A percentile compares a stretch with the other conserved stretches of the same genome.
These are phyloP conservation scores for Cephus pygmeus DNA, from an alignment of 2,888 invertebrate species.

Conservation along the genomic window DNA sequence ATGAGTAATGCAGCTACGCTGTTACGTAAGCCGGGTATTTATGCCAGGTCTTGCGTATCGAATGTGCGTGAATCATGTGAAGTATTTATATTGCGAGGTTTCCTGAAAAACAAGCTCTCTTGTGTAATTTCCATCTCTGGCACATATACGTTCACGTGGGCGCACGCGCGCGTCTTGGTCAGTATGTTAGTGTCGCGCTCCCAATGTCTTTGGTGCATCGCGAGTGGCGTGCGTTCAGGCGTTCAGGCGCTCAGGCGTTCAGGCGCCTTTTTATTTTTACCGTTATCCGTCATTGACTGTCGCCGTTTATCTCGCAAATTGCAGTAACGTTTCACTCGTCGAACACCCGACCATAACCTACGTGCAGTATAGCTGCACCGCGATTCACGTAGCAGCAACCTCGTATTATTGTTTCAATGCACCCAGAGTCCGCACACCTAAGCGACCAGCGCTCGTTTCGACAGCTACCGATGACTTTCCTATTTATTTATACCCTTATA, in stretches of 20 bases:
- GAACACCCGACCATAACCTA: neutral
- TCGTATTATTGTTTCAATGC: neutral
- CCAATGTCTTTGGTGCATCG: neutral
- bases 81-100: constrained; percentile 6
- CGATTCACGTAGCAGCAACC: neutral
- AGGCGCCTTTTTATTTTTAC: constrained; percentile 5
- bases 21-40: constrained; percentile 10
- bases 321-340: constrained; percentile 28
- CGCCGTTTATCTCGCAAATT: constrained; percentile 32
- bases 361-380: neutral
- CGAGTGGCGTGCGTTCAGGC: neutral
- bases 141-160: neutral
- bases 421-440: neutral
- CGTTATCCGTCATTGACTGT: constrained; percentile 9
- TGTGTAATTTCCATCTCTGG: constrained; percentile 6
- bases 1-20: neutral
- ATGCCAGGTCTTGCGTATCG: constrained; percentile 8
- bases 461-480: neutral
- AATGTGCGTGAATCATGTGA: neutral
- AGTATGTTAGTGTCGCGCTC: neutral
- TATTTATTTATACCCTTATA: neutral
- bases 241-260: neutral
- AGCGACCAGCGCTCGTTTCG: too few relatives aligned
- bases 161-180: neutral
- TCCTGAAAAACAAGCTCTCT: constrained; percentile 10